Base-by-base conservation (phyloP, 2,888 invertebrate genomes). In the Dioctria rufipes region DNA sequence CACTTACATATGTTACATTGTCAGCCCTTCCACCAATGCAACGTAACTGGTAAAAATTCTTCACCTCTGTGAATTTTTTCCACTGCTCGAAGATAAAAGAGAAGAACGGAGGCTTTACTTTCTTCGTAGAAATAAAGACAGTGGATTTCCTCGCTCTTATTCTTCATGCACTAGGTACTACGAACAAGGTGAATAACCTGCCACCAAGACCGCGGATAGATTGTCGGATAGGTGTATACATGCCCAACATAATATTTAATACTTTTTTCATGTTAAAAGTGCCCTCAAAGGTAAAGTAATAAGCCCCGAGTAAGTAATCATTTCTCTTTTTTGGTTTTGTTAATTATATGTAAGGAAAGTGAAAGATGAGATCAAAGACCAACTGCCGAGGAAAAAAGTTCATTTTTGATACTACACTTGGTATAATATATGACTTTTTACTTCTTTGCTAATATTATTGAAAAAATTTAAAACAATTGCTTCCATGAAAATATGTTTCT, bases 101-200 rank as follows among this genome's bases (percentile, higher is more conserved):
- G 54, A 54, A 54, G 54, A 54, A 25, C 11, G 54, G n/a, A 54
- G 54, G 54, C 6, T 54, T 54, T 54, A 54, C 54, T 54, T 54
- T 54, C 54, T 54, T 54, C 54, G 54, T 6, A 11, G 11, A 54
- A 46, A 46, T 46, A 46, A 46, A 54, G 11, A 2, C 3, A 11
- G 11, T n/a, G 11, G 51, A 11, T 51, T 69, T 49, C 51, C 51
- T 69, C 69, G 11, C 69, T 39, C 51, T 69, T 69, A 69, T 69
- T n/a, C 51, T 69, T 69, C 69, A 69, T 69, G 69, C 69, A 69
- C 69, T 69, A 37, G 8, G 49, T 69, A 69, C 51, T 69, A 49
- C 51, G n/a, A 69, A 39, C 51, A 51, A 69, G 69, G 49, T 69
- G 69, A 69, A 49, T 69, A 69, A 69, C 69, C 69, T 25, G 49